Conservation (phyloP, 2,888 invertebrate species). For the Vannuccia rotundouncinata region DNA sequence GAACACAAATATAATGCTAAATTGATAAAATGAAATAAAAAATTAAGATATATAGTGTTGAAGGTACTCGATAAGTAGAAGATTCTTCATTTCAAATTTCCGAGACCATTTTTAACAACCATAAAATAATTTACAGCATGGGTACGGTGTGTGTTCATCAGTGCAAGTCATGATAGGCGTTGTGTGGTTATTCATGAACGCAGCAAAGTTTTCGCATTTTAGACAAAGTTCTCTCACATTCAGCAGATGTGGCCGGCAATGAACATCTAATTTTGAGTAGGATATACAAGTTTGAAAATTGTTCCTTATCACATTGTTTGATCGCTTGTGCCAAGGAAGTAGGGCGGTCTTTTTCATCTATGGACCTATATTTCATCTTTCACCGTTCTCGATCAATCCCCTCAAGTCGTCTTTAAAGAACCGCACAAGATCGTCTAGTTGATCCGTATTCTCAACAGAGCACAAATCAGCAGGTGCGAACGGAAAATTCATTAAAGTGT, state of each 20-base stretch:
- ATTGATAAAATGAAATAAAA: too few relatives aligned
- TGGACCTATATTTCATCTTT: constrained; percentile 1
- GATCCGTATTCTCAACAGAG: neutral
- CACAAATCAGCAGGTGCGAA: neutral
- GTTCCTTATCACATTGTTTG: constrained; percentile 21
- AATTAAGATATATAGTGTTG: too few relatives aligned
- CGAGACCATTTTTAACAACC: too few relatives aligned
- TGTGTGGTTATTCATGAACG: constrained; percentile 20
- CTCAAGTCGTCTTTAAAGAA: constrained; percentile 2
- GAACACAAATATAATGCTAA: too few relatives aligned
- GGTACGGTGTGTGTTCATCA: neutral
- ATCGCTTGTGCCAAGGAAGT: constrained; percentile 9
- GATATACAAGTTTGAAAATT: constrained; percentile 8
- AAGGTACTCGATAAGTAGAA: too few relatives aligned
- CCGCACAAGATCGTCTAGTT: neutral
- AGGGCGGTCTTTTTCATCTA: neutral
- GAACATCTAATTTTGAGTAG: neutral
- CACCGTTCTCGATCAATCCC: neutral
- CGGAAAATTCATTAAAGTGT: constrained; percentile 6
- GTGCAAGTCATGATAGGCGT: constrained; percentile 15
- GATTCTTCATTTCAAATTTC: too few relatives aligned
- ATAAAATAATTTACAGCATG: constrained; percentile 8
- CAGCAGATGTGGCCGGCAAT: constrained; percentile 9
- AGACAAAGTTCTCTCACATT: constrained; percentile 2
- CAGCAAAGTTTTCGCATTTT: neutral